A percentile compares a stretch with the other conserved stretches of the same genome.
Conservation (phyloP, 2,888 invertebrate genomes). For the Dryadula phaetusa region DNA sequence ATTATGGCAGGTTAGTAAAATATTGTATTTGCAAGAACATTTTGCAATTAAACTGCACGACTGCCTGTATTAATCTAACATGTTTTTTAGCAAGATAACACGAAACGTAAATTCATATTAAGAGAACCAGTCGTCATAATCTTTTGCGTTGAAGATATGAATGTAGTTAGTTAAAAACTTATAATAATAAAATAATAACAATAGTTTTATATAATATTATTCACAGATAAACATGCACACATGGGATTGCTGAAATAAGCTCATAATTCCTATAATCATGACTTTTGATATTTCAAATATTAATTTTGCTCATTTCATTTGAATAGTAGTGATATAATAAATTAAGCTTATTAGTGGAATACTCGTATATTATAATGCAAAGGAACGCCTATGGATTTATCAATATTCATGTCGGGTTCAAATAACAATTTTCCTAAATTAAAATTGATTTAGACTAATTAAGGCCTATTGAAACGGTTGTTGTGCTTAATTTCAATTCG, state of each 20-base stretch:
- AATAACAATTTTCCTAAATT: slow-evolving; percentile 19
- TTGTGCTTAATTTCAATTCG: not conserved
- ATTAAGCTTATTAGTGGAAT: slow-evolving; percentile 4
- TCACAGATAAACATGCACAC: not conserved
- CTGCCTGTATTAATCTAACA: too few relatives aligned
- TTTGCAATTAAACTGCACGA: not conserved
- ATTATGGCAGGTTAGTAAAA: slow-evolving; percentile 69
- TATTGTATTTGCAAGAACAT: not conserved
- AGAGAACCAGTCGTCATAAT: too few relatives aligned
- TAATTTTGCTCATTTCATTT: slow-evolving; percentile 1
- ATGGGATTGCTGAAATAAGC: not conserved
- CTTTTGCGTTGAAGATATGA: too few relatives aligned
- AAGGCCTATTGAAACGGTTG: not conserved
- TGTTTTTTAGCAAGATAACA: too few relatives aligned
- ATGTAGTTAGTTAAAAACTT: too few relatives aligned
- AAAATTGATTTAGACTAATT: slow-evolving; percentile 3
- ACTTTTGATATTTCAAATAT: slow-evolving; percentile 6
- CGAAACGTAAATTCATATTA: too few relatives aligned
- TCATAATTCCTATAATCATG: slow-evolving; percentile 8
- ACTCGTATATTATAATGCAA: slow-evolving; percentile 8
- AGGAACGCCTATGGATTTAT: slow-evolving; percentile 14
- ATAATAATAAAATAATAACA: too few relatives aligned
- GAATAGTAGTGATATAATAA: not conserved
- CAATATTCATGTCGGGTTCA: slow-evolving; percentile 26
- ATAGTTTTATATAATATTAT: not conserved